These are phyloP conservation scores for Plecturocebus donacophilus DNA, from an alignment of 2,113 vertebrate species.

Conservation along the genomic window DNA sequence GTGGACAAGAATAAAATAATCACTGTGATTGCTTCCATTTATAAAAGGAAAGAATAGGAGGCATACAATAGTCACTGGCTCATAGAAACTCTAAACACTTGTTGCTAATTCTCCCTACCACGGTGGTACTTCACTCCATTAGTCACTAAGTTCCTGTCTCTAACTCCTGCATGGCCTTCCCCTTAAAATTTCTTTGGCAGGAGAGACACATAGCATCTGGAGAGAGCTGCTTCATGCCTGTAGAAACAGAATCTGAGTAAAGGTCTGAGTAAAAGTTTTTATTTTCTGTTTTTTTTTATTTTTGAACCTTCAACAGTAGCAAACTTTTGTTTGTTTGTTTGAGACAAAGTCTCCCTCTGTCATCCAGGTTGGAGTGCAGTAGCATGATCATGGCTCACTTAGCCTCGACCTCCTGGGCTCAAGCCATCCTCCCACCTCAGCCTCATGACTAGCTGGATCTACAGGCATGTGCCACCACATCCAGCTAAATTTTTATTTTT, in stretches of 20 bases:
- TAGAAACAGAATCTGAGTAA: not conserved
- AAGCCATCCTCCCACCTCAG: no score
- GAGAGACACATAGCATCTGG: not conserved
- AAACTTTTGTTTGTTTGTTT: no score
- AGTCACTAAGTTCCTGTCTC: not conserved
- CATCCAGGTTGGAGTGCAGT: no score
- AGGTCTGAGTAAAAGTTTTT: not conserved
- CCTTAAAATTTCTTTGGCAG: not conserved
- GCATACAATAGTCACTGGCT: not conserved
- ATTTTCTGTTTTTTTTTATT: not conserved
- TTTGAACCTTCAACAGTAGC: not conserved
- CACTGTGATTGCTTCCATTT: not conserved
- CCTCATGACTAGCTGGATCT: no score
- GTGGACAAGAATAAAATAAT: not conserved
- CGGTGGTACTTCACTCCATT: not conserved
- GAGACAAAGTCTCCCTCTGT: no score
- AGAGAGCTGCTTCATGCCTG: not conserved
- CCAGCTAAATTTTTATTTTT: no score
- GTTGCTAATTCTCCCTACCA: not conserved
- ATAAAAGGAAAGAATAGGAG: not conserved
- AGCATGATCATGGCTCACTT: no score
- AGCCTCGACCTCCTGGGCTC: no score
- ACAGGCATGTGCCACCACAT: no score
- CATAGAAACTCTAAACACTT: not conserved
- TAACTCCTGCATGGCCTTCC: not conserved